Conservation (phyloP, 2,888 invertebrate genomes). For the Drosophila histrio region DNA sequence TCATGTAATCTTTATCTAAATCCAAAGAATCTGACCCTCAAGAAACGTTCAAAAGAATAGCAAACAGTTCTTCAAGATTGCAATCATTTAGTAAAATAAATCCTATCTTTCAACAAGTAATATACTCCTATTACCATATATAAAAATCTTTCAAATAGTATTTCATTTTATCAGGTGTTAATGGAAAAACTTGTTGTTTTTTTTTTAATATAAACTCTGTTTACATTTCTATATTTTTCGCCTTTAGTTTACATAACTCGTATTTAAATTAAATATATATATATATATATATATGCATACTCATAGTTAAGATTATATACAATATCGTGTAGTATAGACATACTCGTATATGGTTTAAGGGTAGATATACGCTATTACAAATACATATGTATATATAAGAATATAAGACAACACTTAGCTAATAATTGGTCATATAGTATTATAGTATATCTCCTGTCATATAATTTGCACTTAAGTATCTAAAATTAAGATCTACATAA, state of each 20-base stretch:
- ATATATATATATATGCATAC: constrained; percentile 29
- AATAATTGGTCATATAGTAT: constrained; percentile 66
- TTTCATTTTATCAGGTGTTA: too few species aligned
- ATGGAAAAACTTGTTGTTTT: not conserved
- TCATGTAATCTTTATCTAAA: too few species aligned
- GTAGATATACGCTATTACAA: constrained; percentile 20
- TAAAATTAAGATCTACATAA: constrained; percentile 58
- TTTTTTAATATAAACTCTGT: constrained; percentile 45
- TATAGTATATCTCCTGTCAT: constrained; percentile 5
- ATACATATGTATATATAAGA: constrained; percentile 27
- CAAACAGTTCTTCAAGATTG: too few species aligned
- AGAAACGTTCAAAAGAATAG: too few species aligned
- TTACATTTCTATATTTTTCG: constrained; percentile 59
- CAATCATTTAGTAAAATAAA: too few species aligned
- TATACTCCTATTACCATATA: too few species aligned
- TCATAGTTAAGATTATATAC: constrained; percentile 50
- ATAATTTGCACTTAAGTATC: constrained; percentile 30
- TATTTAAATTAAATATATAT: constrained; percentile 14
- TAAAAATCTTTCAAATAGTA: too few species aligned
- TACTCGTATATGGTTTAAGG: constrained; percentile 14
- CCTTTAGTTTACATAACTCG: constrained; percentile 33
- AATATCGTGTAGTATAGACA: constrained; percentile 21
- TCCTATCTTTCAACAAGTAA: too few species aligned
- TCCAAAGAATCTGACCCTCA: too few species aligned
- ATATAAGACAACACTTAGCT: constrained; percentile 61